Conservation (phyloP, 2,113 vertebrate genomes). For the Antechinus flavipes region DNA sequence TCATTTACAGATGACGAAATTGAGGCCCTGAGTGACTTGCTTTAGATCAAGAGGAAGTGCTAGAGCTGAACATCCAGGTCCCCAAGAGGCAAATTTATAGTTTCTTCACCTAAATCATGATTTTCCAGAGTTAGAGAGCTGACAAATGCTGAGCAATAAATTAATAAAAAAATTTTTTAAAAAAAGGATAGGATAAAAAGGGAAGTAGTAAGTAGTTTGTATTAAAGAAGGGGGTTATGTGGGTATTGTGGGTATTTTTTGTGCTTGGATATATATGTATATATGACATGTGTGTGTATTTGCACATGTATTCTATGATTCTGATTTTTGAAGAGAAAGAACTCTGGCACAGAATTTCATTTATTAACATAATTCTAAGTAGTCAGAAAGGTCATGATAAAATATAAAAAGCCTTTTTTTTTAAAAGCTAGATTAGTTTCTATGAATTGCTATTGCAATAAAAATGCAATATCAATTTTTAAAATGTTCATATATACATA, state of each 20-base stretch:
- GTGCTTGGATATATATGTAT: neutral
- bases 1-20: neutral
- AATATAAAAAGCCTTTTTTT: neutral
- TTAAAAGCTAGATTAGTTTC: neutral
- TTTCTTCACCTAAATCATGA: neutral
- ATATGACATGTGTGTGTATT: neutral
- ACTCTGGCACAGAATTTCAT: neutral
- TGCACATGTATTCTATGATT: neutral
- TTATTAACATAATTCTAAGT: neutral
- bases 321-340: neutral
- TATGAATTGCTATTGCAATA: neutral
- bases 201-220: neutral
- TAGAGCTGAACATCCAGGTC: neutral
- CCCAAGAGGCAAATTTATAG: neutral
- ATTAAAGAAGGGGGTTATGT: neutral
- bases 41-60: neutral
- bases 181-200: neutral
- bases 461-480: neutral
- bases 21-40: neutral
- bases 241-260: neutral
- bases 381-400: neutral
- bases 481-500: slow-evolving; percentile 15
- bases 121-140: neutral
- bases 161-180: neutral
- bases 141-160: neutral